A percentile compares a stretch with the other conserved stretches of the same genome.
These are phyloP conservation scores for Antitype chi DNA, from an alignment of 2,888 invertebrate species.

Conservation along the genomic window DNA sequence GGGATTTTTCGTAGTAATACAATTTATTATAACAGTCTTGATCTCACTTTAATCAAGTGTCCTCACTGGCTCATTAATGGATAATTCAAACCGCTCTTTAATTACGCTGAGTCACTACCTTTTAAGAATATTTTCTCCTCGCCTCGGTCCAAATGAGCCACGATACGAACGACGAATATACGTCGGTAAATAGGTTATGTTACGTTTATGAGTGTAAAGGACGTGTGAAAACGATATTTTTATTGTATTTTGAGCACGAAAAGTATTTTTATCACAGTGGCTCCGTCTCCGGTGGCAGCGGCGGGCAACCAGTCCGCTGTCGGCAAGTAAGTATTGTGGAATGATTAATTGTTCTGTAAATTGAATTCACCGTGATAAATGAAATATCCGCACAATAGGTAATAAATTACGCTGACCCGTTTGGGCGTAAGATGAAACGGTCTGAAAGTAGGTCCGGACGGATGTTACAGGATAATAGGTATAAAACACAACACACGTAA, in stretches of 20 bases:
- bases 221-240: constrained; percentile 69
- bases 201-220: constrained; percentile 46
- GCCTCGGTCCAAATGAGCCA: constrained; percentile 31
- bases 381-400: constrained; percentile 90
- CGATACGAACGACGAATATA: constrained; percentile 27
- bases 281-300: constrained; percentile 75
- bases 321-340: constrained; percentile 89
- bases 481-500: constrained; percentile 85
- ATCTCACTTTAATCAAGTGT: constrained; percentile 67
- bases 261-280: constrained; percentile 75
- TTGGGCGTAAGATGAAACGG: constrained; percentile 88
- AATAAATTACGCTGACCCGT: constrained; percentile 90
- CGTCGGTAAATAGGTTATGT: constrained; percentile 34
- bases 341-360: constrained; percentile 91
- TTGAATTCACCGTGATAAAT: constrained; percentile 91
- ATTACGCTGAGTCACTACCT: constrained; percentile 64
- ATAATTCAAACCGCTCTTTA: constrained; percentile 66
- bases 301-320: constrained; percentile 84
- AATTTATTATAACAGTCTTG: constrained; percentile 64
- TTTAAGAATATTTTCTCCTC: constrained; percentile 53
- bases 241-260: constrained; percentile 73
- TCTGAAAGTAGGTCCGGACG: constrained; percentile 85
- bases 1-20: constrained; percentile 55
- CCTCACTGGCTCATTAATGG: constrained; percentile 63
- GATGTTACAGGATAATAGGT: constrained; percentile 84